Conservation (phyloP, 1,140 invertebrate species). For the Drosophila kurseongensis region DNA sequence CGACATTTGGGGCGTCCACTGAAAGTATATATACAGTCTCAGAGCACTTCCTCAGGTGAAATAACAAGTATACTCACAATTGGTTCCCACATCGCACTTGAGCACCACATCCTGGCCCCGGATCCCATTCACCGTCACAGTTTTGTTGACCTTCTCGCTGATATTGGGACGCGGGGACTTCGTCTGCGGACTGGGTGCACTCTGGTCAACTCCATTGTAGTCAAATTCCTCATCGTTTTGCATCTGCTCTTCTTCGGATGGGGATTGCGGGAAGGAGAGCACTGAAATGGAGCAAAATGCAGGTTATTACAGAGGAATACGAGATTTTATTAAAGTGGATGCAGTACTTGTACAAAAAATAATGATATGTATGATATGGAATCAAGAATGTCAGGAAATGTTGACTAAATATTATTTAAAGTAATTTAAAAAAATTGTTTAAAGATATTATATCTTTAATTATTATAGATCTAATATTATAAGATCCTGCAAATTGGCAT, state of each 20-base stretch:
- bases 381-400: no score
- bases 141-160: slow-evolving; percentile 25
- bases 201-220: slow-evolving; percentile 39
- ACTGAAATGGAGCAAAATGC: slow-evolving; percentile 24
- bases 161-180: slow-evolving; percentile 18
- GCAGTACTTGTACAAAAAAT: no score
- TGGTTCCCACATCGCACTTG: slow-evolving; percentile 37
- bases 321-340: not conserved
- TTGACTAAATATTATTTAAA: no score
- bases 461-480: no score
- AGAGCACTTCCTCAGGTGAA: not conserved
- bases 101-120: slow-evolving; percentile 53
- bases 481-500: no score
- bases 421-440: no score
- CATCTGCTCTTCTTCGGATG: slow-evolving; percentile 38
- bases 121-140: slow-evolving; percentile 35
- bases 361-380: no score
- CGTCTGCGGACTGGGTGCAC: slow-evolving; percentile 39
- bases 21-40: not conserved
- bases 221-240: slow-evolving; percentile 47
- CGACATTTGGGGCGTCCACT: slow-evolving; percentile 14
- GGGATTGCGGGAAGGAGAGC: slow-evolving; percentile 17
- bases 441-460: no score
- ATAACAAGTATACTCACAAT: slow-evolving; percentile 21
- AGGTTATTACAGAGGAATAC: not conserved